Percentiles rank a stretch among this genome's conserved stretches.
Conservation (phyloP, 2,113 vertebrate genomes). For the Onychostruthus taczanowskii region DNA sequence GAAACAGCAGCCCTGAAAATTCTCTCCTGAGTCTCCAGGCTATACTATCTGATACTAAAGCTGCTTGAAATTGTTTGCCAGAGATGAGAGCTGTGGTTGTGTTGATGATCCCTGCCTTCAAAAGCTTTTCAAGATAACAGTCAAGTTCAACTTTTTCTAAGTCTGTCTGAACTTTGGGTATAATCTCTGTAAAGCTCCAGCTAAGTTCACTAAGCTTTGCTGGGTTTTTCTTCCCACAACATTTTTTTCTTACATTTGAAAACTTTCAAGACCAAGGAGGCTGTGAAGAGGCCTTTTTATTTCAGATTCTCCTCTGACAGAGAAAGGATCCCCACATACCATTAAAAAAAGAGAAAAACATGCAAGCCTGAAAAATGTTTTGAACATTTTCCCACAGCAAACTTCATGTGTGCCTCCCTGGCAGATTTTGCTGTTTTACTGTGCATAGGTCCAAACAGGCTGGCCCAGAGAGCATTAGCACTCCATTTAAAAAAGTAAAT, state of each 20-base stretch:
- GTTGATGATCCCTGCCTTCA: slow-evolving; percentile 53
- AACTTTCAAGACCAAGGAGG: slow-evolving; percentile 36
- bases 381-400: neutral
- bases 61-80: slow-evolving; percentile 71
- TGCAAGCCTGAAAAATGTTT: neutral
- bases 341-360: neutral
- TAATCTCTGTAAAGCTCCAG: slow-evolving; percentile 72
- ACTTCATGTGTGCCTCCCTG: neutral
- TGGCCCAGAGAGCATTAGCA: neutral
- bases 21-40: slow-evolving; percentile 8
- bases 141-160: slow-evolving; percentile 68
- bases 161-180: slow-evolving; percentile 60
- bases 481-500: neutral
- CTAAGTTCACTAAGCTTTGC: slow-evolving; percentile 61
- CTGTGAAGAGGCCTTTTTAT: slow-evolving; percentile 36
- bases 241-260: slow-evolving; percentile 52
- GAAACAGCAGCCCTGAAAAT: slow-evolving; percentile 29
- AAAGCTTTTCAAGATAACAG: slow-evolving; percentile 67
- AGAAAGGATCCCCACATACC: neutral
- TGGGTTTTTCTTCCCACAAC: slow-evolving; percentile 43
- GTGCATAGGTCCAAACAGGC: neutral
- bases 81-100: slow-evolving; percentile 37
- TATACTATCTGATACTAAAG: slow-evolving; percentile 68
- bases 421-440: neutral
- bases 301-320: neutral